Base-by-base conservation (phyloP, 2,113 vertebrate species). In the Rhodinocichla rosea region DNA sequence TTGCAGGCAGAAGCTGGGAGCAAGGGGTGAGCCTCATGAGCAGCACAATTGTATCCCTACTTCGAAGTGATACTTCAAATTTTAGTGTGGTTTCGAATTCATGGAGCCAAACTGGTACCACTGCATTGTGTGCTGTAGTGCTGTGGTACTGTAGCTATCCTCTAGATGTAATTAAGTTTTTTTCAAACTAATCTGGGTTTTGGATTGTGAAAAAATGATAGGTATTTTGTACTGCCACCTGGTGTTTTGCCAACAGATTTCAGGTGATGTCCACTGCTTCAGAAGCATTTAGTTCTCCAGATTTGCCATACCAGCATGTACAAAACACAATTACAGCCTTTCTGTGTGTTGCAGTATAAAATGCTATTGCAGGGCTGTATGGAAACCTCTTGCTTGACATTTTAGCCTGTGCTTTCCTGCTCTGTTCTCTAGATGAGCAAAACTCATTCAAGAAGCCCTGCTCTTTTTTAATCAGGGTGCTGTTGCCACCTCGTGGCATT, bases 401-500 rank as follows among this genome's bases (percentile, higher is more conserved):
- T 79, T 52, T 21, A 9, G 16, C 7, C 7, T 7, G 21, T 3
- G 2, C 12, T 62, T 35, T 53, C 23, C 45, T 69, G 20, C 33
- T 69, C 27, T 37, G 22, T 42, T 85, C 13, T 10, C 17, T 23
- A 5, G 7, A 6, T 0, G 6, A 73, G 30, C 11, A 23, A 62
- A 62, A 40, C 11, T 14, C 27, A 5, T 0, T 14, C 5, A 7
- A 26, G 15, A 47, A 27, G 40, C 33, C 24, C 19, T 42, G 18
- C 1, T 47, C 21, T 69, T 33, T 50, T 69, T 82, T 4, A 2
- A 13, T 83, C 23, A 7, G 55, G 37, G 1, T 15, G 3, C 62
- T 92, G 74, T 89, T 95, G 94, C 94, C 95, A 92, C 82, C 94
- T 96, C 0, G 78, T 95, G 95, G 89, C 63, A 4, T 30, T 79